Evolutionary conservation across 2,888 invertebrate species (phyloP).

Genomic region (Elysia crispata): DNA sequence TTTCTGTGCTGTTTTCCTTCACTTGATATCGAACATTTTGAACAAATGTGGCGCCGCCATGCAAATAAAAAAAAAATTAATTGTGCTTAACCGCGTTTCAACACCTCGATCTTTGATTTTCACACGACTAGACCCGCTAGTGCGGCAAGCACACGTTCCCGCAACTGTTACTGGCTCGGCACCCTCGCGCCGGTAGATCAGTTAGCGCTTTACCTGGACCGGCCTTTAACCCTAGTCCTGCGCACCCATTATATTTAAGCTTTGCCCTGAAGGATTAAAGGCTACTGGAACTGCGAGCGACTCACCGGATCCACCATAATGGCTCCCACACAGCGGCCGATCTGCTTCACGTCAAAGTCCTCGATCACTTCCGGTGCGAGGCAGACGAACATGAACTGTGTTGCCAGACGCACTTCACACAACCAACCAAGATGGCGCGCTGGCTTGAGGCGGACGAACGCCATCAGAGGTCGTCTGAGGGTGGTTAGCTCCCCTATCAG

Average conservation of each 20-base stretch:
- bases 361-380: conserved; percentile 84
- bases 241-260: too few relatives aligned
- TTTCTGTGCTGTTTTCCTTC: too few relatives aligned
- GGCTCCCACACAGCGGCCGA: conserved; percentile 94
- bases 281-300: too few relatives aligned
- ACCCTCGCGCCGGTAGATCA: too few relatives aligned
- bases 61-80: not conserved
- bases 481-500: conserved; percentile 98
- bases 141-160: too few relatives aligned
- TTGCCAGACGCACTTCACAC: conserved; percentile 88
- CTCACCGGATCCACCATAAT: conserved; percentile 93
- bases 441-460: conserved; percentile 27
- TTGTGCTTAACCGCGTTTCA: not conserved
- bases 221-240: too few relatives aligned
- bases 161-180: too few relatives aligned
- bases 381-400: conserved; percentile 85
- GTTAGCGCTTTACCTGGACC: too few relatives aligned
- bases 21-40: too few relatives aligned
- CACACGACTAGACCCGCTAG: too few relatives aligned
- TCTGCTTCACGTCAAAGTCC: conserved; percentile 86
- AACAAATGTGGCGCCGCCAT: not conserved
- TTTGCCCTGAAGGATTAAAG: not conserved
- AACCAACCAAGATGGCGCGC: conserved; percentile 94
- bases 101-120: too few relatives aligned
- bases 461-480: conserved; percentile 86